A percentile compares a stretch with the other conserved stretches of the same genome.
phyloP scores from a whole-genome alignment of 2,113 vertebrate genomes.

The Malaclemys terrapin region DNA sequence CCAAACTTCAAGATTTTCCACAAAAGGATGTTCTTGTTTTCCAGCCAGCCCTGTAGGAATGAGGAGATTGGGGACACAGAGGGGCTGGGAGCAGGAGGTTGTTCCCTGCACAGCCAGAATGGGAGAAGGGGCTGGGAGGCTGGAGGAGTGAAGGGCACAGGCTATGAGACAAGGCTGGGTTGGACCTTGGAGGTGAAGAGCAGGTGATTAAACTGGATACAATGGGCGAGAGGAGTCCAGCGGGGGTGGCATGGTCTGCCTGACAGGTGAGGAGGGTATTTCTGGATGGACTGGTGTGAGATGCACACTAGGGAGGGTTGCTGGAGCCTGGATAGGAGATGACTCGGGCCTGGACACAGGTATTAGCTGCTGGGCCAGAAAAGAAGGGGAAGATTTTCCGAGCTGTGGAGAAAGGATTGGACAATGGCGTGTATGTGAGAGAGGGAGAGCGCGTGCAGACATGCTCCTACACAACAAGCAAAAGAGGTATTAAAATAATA shows the following conservation, averaged over 20 bases:
- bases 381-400: rapidly evolving
- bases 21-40: neutral
- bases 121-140: neutral
- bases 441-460: rapidly evolving
- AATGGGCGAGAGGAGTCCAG: neutral
- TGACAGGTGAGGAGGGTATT: neutral
- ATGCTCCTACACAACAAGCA: rapidly evolving
- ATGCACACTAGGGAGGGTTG: neutral
- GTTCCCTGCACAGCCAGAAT: rapidly evolving
- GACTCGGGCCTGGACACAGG: rapidly evolving
- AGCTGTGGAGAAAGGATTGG: rapidly evolving
- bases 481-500: constrained; percentile 44
- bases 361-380: rapidly evolving
- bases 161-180: rapidly evolving
- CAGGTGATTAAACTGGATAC: neutral
- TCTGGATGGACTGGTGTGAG: rapidly evolving
- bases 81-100: neutral
- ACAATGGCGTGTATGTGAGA: rapidly evolving
- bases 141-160: rapidly evolving
- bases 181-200: neutral
- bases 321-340: neutral
- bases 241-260: neutral
- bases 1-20: neutral
- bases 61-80: neutral
- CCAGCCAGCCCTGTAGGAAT: rapidly evolving